Conservation (phyloP, 2,888 invertebrate genomes). For the Cryptus armator region DNA sequence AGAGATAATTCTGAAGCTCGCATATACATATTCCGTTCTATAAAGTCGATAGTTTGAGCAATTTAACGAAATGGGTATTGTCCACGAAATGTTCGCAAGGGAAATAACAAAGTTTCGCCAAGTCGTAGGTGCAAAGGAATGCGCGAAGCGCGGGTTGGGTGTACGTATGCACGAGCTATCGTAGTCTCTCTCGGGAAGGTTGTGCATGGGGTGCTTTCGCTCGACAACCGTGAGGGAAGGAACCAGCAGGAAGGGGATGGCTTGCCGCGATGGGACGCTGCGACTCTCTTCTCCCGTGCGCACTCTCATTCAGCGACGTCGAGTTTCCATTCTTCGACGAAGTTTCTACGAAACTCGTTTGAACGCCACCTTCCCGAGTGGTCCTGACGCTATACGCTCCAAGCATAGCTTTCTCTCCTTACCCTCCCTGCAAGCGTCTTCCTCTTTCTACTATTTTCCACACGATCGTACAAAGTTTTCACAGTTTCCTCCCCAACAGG, state of each 20-base stretch:
- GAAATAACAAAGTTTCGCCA: constrained; percentile 33
- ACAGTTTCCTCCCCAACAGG: constrained; percentile 64
- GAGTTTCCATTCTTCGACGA: constrained; percentile 79
- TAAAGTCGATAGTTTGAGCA: neutral
- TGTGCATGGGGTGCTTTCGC: constrained; percentile 25
- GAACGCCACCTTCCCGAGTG: constrained; percentile 72
- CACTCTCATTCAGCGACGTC: constrained; percentile 69
- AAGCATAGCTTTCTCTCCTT: constrained; percentile 51
- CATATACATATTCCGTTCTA: neutral
- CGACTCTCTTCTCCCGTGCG: constrained; percentile 28
- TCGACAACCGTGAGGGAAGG: constrained; percentile 20
- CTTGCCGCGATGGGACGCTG: constrained; percentile 7
- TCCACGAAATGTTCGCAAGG: constrained; percentile 39
- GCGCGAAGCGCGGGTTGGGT: neutral
- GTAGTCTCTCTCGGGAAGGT: neutral
- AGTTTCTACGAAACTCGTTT: constrained; percentile 80
- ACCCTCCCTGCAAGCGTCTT: constrained; percentile 46
- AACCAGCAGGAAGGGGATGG: constrained; percentile 4
- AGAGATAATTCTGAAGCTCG: neutral
- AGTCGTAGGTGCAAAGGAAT: constrained; percentile 20
- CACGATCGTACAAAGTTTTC: constrained; percentile 69
- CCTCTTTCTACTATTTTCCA: constrained; percentile 60
- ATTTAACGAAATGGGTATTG: constrained; percentile 4
- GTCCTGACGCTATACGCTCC: constrained; percentile 67
- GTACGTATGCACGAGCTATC: constrained; percentile 43